A percentile compares a stretch with the other conserved stretches of the same genome.
Evolutionary conservation across 2,888 invertebrate genomes (phyloP).

Genomic region (Tortrix viridana): DNA sequence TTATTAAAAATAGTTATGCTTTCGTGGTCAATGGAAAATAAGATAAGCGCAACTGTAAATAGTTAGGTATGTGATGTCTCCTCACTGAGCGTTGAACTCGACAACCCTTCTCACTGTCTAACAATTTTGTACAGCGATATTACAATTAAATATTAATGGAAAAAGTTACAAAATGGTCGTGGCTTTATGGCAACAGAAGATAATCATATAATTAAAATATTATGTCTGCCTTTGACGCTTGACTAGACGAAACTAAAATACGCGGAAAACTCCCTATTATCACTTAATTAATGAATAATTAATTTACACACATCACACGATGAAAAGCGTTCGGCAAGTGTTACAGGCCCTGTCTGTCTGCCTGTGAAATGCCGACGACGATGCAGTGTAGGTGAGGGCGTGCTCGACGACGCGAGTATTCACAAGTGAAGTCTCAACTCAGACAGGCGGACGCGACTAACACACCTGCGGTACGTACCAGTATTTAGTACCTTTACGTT

Average conservation of each 20-base stretch:
- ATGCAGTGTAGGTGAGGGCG: not conserved
- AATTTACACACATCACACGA: not conserved
- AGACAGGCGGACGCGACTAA: conserved; percentile 49
- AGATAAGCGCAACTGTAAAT: not conserved
- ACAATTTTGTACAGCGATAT: conserved; percentile 4
- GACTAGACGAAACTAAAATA: too few relatives aligned
- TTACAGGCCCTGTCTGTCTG: not conserved
- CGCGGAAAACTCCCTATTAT: too few relatives aligned
- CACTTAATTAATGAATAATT: too few relatives aligned
- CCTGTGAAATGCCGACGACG: not conserved
- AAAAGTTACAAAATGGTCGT: conserved; percentile 47
- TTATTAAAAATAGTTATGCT: not conserved
- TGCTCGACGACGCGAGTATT: too few relatives aligned
- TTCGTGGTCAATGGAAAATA: not conserved
- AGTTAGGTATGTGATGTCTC: not conserved
- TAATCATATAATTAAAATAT: not conserved
- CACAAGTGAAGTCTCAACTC: conserved; percentile 40
- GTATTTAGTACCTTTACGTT: not conserved
- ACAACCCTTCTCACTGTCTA: conserved; percentile 23
- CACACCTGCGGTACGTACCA: not conserved
- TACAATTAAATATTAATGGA: conserved; percentile 7
- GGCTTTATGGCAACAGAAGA: conserved; percentile 58
- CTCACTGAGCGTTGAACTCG: conserved; percentile 3
- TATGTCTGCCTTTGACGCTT: too few relatives aligned
- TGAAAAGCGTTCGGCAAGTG: not conserved